Evolutionary conservation across 2,888 invertebrate species (phyloP).

Genomic region (Aphelenchoides bicaudatus): DNA sequence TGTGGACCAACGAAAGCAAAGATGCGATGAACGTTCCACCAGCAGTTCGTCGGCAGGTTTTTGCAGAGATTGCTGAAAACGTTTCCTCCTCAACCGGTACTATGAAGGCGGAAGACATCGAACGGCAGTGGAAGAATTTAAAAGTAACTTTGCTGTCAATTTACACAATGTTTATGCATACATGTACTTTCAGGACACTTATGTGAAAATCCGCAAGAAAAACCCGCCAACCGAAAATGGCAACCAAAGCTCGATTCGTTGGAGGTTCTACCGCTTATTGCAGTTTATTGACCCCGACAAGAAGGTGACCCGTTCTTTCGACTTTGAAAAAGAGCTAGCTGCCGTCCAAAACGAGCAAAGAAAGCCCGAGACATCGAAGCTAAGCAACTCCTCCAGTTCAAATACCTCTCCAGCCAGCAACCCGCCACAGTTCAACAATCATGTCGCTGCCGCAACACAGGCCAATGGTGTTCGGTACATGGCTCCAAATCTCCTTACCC

Average conservation of each 20-base stretch:
- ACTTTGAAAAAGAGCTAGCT: constrained; percentile 8
- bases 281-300: constrained; percentile 11
- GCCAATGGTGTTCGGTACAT: not conserved
- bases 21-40: not conserved
- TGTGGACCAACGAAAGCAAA: not conserved
- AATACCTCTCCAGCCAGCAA: not conserved
- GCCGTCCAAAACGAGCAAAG: constrained; percentile 7
- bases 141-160: not conserved
- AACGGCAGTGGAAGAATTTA: constrained; percentile 20
- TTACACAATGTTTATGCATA: not conserved
- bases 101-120: constrained; percentile 7
- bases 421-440: not conserved
- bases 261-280: constrained; percentile 16
- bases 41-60: constrained; percentile 1
- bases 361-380: not conserved
- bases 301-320: not conserved
- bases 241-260: not conserved
- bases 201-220: constrained; percentile 15
- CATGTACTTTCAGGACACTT: constrained; percentile 16
- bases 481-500: not conserved
- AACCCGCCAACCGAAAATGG: not conserved
- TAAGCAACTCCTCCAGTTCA: not conserved
- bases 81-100: not conserved
- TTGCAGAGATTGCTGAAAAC: constrained; percentile 2
- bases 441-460: not conserved